A percentile compares a stretch with the other conserved stretches of the same genome.
phyloP scores from a whole-genome alignment of 1,140 invertebrate species.

The Melitaea cinxia region DNA sequence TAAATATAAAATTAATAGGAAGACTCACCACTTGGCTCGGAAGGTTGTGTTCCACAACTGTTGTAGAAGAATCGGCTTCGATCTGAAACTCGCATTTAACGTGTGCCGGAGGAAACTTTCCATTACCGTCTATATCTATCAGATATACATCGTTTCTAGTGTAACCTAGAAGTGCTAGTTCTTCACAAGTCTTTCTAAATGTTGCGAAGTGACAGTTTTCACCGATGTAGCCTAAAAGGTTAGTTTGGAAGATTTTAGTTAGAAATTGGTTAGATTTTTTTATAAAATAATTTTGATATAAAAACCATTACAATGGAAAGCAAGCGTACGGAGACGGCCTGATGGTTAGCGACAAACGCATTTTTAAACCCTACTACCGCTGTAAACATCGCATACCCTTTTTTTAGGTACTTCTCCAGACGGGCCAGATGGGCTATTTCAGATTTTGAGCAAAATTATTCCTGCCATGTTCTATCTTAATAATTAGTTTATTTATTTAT shows the following conservation, averaged over 20 bases:
- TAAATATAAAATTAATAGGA: not conserved
- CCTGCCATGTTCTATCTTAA: too few species aligned
- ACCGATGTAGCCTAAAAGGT: constrained; percentile 86
- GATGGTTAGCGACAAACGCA: too few species aligned
- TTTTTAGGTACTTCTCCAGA: too few species aligned
- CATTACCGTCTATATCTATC: constrained; percentile 96
- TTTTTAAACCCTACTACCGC: too few species aligned
- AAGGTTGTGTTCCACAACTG: constrained; percentile 95
- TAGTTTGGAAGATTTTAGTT: not conserved
- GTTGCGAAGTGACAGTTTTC: constrained; percentile 96
- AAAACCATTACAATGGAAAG: too few species aligned
- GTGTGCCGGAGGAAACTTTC: constrained; percentile 93
- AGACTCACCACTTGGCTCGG: constrained; percentile 88
- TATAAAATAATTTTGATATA: too few species aligned
- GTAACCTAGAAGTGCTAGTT: constrained; percentile 91
- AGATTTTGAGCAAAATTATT: too few species aligned
- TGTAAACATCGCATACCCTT: too few species aligned
- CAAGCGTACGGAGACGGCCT: too few species aligned
- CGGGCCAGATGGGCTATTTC: too few species aligned
- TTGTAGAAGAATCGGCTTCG: constrained; percentile 92
- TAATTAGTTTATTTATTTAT: too few species aligned
- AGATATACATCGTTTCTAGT: constrained; percentile 94
- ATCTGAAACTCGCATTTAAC: constrained; percentile 95
- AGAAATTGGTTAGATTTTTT: not conserved
- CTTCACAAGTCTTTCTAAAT: constrained; percentile 95